Evolutionary conservation across 1,140 invertebrate species (phyloP).

Genomic region (Pararge aegeria): DNA sequence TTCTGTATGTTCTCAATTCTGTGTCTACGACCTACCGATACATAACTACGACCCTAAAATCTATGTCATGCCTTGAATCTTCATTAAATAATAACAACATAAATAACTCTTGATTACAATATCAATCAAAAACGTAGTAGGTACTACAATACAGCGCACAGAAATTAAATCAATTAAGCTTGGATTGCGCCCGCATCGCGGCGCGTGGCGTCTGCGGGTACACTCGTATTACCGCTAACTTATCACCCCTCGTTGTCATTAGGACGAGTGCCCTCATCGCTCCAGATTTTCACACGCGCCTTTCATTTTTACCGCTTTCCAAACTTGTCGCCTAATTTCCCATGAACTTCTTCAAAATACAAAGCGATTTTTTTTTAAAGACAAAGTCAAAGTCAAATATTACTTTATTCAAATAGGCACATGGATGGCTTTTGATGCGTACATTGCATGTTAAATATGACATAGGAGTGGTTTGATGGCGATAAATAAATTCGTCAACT

Average conservation of each 20-base stretch:
- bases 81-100: background rate
- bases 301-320: conserved; percentile 15
- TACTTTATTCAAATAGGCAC: no score
- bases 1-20: no score
- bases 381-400: no score
- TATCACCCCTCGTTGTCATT: conserved; percentile 47
- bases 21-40: no score
- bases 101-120: conserved; percentile 10
- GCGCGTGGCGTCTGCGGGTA: conserved; percentile 50
- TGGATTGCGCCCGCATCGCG: conserved; percentile 43
- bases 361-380: no score
- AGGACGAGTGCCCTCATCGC: conserved; percentile 53
- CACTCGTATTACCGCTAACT: conserved; percentile 31
- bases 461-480: no score
- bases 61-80: no score
- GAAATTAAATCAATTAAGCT: conserved; percentile 28
- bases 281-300: conserved; percentile 55
- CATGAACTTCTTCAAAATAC: background rate
- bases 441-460: no score
- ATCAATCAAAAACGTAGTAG: conserved; percentile 17
- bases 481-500: no score
- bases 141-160: conserved; percentile 20
- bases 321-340: conserved; percentile 1
- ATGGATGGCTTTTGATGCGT: no score
- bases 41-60: no score